Evolutionary conservation across 2,888 invertebrate species (phyloP).

Genomic region (Apodemia duryi): DNA sequence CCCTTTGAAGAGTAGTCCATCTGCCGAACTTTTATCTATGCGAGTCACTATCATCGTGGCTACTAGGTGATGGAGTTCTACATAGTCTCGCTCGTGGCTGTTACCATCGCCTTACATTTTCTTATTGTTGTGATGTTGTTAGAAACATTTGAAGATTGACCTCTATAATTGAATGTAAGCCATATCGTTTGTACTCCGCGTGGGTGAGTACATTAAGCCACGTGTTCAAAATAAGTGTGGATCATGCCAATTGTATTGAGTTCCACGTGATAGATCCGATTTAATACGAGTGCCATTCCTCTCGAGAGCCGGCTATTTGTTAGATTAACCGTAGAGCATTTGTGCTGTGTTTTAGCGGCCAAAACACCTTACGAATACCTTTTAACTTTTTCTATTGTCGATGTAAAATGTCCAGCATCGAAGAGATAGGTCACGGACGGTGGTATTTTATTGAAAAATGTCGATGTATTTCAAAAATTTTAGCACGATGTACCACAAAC

Average conservation of each 20-base stretch:
- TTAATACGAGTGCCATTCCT: constrained; percentile 11
- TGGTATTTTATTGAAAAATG: constrained; percentile 19
- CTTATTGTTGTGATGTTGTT: not conserved
- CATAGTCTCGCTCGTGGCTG: too few species aligned
- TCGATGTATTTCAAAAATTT: constrained; percentile 29
- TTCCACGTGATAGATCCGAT: constrained; percentile 17
- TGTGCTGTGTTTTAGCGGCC: constrained; percentile 21
- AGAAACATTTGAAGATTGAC: not conserved
- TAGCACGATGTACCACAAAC: constrained; percentile 27
- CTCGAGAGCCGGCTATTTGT: constrained; percentile 15
- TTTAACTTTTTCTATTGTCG: constrained; percentile 27
- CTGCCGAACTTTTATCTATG: too few species aligned
- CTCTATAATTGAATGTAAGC: not conserved
- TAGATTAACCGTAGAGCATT: not conserved
- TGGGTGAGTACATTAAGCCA: constrained; percentile 3
- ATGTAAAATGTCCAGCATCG: constrained; percentile 25
- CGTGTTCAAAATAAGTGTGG: not conserved
- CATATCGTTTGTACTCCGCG: constrained; percentile 17
- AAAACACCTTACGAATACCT: constrained; percentile 31
- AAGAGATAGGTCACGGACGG: constrained; percentile 23
- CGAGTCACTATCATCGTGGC: too few species aligned
- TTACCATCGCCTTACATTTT: too few species aligned
- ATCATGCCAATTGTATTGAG: constrained; percentile 1
- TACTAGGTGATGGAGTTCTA: too few species aligned
- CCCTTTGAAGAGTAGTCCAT: too few species aligned